Evolutionary conservation across 2,113 vertebrate genomes (phyloP).

Genomic region (Anser brachyrhynchus): DNA sequence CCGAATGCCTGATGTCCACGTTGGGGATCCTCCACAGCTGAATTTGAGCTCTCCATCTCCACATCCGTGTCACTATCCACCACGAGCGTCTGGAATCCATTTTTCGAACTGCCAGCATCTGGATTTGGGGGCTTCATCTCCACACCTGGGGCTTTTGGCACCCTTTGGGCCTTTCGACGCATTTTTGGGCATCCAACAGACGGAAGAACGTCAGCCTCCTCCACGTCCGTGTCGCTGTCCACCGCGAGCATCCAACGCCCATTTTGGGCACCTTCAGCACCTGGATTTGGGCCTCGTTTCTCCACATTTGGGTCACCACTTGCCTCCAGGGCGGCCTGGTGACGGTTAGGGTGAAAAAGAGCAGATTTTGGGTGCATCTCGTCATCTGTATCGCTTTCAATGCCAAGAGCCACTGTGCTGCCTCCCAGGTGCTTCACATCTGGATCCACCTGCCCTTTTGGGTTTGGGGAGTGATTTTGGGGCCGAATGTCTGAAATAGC

Average conservation of each 20-base stretch:
- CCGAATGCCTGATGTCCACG: accelerated
- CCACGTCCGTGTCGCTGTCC: neutral
- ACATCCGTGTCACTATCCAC: neutral
- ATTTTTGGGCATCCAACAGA: neutral
- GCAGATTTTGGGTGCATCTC: neutral
- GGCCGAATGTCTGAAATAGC: neutral
- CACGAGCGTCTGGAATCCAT: neutral
- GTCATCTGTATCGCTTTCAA: accelerated
- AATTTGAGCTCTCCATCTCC: neutral
- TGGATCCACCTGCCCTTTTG: accelerated
- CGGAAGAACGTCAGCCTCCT: too few relatives aligned
- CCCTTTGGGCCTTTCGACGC: neutral
- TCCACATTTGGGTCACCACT: neutral
- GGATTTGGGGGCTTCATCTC: neutral
- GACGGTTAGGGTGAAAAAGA: neutral
- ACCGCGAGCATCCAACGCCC: accelerated
- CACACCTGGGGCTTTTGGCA: accelerated
- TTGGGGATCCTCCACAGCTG: too few relatives aligned
- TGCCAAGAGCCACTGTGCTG: accelerated
- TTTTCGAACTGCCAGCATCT: neutral
- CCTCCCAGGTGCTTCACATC: neutral
- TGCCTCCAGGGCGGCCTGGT: neutral
- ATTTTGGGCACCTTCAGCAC: accelerated
- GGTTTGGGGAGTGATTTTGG: accelerated
- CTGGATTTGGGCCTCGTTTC: accelerated